These are phyloP conservation scores for Heliopora coerulea DNA, from an alignment of 92 coral and sea anemone species.

Conservation along the genomic window DNA sequence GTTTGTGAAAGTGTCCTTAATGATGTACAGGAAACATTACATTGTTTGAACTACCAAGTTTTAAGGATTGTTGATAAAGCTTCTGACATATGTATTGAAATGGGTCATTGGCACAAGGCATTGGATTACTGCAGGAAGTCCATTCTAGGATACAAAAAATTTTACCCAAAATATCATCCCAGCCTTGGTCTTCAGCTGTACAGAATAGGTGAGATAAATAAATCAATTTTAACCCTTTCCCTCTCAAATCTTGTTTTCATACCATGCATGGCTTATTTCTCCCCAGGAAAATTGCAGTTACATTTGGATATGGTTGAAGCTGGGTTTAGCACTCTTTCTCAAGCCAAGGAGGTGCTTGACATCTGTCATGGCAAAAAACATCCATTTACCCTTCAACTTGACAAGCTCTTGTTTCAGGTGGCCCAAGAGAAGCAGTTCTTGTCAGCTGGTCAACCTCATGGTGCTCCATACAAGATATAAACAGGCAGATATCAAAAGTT, in stretches of 20 bases:
- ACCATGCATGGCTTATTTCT: too few relatives aligned
- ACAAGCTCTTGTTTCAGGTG: conserved; percentile 56
- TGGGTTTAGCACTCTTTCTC: conserved; percentile 60
- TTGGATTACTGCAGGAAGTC: conserved; percentile 75
- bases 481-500: too few relatives aligned
- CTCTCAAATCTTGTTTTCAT: too few relatives aligned
- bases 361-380: conserved; percentile 67
- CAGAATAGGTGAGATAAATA: conserved; percentile 72
- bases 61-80: conserved; percentile 69
- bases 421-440: conserved; percentile 60
- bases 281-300: conserved; percentile 45
- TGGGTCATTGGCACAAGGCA: conserved; percentile 71
- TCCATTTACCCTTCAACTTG: conserved; percentile 60
- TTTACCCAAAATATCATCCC: conserved; percentile 82
- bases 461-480: too few relatives aligned
- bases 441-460: too few relatives aligned
- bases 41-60: conserved; percentile 59
- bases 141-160: conserved; percentile 60
- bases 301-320: conserved; percentile 45
- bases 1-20: conserved; percentile 60
- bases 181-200: conserved; percentile 78
- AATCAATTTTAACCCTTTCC: background rate
- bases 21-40: conserved; percentile 49
- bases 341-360: conserved; percentile 64
- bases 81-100: conserved; percentile 71